phyloP scores from a whole-genome alignment of 2,113 vertebrate species.

The Trematocara marginatum region DNA sequence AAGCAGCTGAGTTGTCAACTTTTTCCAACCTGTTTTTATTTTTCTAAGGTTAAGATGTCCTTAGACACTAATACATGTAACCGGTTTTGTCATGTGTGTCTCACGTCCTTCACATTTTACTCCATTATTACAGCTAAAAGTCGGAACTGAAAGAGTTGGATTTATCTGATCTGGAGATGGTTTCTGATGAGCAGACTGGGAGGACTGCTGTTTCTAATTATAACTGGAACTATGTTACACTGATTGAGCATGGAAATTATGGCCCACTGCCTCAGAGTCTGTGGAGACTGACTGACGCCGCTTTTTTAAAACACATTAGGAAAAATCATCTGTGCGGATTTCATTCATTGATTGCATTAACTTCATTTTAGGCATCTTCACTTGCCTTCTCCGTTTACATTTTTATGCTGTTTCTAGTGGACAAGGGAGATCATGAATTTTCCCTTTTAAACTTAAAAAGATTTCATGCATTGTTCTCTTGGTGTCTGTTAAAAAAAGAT shows the following conservation, averaged over 20 bases:
- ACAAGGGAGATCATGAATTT: background rate
- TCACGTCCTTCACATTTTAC: background rate
- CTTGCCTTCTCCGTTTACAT: background rate
- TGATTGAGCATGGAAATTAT: background rate
- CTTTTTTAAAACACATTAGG: background rate
- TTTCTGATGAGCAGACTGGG: background rate
- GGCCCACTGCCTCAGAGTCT: background rate
- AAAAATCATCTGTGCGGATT: background rate
- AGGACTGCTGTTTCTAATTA: background rate
- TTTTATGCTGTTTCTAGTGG: background rate
- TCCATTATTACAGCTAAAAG: accelerated
- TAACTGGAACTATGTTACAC: background rate
- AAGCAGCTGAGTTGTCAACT: background rate
- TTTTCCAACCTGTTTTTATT: background rate
- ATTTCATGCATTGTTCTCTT: background rate
- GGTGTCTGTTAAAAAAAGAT: background rate
- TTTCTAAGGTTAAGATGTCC: background rate
- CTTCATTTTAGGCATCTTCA: background rate
- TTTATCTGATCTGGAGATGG: background rate
- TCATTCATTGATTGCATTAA: background rate
- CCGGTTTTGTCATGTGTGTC: background rate
- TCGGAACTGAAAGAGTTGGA: background rate
- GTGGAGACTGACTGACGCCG: background rate
- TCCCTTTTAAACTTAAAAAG: background rate
- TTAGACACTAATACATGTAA: background rate